Conservation (phyloP, 2,888 invertebrate species). For the Stenurella melanura region DNA sequence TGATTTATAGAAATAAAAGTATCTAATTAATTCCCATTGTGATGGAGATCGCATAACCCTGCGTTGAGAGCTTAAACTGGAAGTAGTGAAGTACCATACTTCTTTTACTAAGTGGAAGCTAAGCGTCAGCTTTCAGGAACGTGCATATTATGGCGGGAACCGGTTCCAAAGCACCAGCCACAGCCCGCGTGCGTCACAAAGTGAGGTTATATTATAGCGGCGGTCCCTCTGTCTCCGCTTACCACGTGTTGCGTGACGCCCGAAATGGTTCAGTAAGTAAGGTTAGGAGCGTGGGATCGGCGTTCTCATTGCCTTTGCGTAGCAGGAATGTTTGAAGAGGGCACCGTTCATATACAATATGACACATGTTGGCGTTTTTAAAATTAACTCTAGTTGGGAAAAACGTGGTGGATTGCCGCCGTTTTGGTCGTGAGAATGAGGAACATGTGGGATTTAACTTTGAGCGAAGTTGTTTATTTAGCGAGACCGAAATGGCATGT, state of each 20-base stretch:
- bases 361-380: constrained; percentile 38
- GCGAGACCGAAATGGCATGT: constrained; percentile 50
- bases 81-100: no score
- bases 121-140: constrained; percentile 10
- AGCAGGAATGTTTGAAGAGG: constrained; percentile 24
- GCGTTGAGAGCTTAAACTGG: no score
- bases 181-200: constrained; percentile 25
- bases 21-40: no score
- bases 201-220: constrained; percentile 28
- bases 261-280: constrained; percentile 55
- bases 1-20: no score
- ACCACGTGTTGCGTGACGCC: constrained; percentile 57
- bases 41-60: no score
- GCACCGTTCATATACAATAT: constrained; percentile 14
- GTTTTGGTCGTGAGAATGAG: constrained; percentile 39
- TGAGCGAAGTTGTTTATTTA: constrained; percentile 52
- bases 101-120: no score
- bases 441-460: constrained; percentile 49
- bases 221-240: constrained; percentile 48
- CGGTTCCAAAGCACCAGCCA: not conserved
- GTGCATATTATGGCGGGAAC: constrained; percentile 34
- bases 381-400: constrained; percentile 38
- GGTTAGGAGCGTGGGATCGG: constrained; percentile 62
- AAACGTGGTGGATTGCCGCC: constrained; percentile 36
- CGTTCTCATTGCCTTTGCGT: constrained; percentile 28